Evolutionary conservation across 2,113 vertebrate genomes (phyloP).

Genomic region (Cinclus mexicanus): DNA sequence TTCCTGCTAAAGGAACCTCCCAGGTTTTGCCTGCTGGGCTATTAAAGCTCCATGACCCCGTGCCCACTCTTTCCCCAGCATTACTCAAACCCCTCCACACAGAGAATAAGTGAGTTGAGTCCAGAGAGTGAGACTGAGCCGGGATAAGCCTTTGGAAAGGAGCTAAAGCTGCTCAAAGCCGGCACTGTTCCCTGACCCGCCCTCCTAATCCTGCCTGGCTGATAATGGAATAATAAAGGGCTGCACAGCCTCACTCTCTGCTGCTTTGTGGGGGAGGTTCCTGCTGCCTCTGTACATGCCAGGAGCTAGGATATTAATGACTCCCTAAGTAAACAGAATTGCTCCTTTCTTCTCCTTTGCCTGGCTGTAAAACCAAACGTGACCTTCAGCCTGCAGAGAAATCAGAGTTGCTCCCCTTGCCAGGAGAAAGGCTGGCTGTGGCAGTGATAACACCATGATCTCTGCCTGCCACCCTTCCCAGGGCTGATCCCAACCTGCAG

Average conservation of each 20-base stretch:
- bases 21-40: neutral
- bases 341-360: constrained; percentile 1
- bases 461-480: neutral
- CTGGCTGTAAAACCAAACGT: neutral
- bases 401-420: neutral
- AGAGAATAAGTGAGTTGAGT: neutral
- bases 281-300: neutral
- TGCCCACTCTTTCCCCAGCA: neutral
- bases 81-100: neutral
- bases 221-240: constrained; percentile 38
- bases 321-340: neutral
- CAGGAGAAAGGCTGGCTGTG: neutral
- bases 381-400: neutral
- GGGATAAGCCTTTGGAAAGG: constrained; percentile 3
- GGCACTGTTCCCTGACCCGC: neutral
- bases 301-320: neutral
- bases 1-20: neutral
- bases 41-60: neutral
- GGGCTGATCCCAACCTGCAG: neutral
- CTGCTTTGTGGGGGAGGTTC: neutral
- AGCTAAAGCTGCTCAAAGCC: constrained; percentile 43
- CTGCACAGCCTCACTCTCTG: neutral
- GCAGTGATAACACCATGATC: neutral
- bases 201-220: constrained; percentile 12
- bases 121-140: neutral